These are phyloP conservation scores for Gobiocypris rarus DNA, from an alignment of 2,113 vertebrate species.

Conservation along the genomic window DNA sequence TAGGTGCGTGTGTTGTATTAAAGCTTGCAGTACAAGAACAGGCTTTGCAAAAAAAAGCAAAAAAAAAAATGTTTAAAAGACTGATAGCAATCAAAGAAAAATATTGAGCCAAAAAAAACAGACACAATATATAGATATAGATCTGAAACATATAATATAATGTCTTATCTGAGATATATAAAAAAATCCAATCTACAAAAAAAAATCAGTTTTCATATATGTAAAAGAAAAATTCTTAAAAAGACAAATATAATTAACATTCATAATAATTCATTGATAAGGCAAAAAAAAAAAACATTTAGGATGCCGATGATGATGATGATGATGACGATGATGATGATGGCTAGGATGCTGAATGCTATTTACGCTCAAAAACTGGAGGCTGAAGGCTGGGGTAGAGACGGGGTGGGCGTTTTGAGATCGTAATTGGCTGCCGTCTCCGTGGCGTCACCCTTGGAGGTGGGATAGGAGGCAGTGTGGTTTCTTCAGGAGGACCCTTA, in stretches of 20 bases:
- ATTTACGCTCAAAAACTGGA: conserved; percentile 83
- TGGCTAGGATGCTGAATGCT: conserved; percentile 56
- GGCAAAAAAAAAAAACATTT: background rate
- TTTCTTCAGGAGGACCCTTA: conserved; percentile 86
- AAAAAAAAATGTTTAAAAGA: background rate
- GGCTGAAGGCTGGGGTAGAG: conserved; percentile 76
- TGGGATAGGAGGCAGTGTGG: conserved; percentile 81
- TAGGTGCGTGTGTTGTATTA: conserved; percentile 2
- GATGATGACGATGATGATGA: conserved; percentile 59
- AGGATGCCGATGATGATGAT: conserved; percentile 47
- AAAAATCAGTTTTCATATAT: background rate
- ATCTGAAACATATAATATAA: background rate
- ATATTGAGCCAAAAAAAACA: background rate
- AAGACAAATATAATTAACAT: background rate
- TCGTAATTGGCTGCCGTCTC: conserved; percentile 94
- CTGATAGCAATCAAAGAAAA: background rate
- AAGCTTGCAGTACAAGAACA: background rate
- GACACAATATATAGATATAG: background rate
- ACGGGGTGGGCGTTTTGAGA: conserved; percentile 90
- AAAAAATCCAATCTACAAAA: background rate
- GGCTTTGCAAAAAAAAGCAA: conserved; percentile 26
- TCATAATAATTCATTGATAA: background rate
- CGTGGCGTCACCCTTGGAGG: conserved; percentile 88
- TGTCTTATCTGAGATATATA: background rate
- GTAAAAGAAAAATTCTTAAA: background rate